Percentiles rank a stretch among this genome's conserved stretches.
These are phyloP conservation scores for Siniperca knerii DNA, from an alignment of 2,113 vertebrate species.

Conservation along the genomic window DNA sequence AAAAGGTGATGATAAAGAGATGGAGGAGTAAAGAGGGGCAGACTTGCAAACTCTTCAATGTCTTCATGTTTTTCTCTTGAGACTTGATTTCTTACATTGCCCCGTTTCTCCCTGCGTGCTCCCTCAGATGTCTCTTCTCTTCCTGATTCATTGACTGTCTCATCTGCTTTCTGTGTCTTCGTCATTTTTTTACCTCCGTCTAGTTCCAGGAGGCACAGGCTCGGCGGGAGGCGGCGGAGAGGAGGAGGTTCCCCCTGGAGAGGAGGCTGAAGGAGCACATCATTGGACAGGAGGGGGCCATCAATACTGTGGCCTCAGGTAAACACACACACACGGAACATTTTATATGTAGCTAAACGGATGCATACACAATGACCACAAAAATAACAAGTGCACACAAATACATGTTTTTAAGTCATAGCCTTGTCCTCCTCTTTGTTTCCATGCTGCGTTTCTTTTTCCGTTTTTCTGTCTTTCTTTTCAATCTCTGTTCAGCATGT, in stretches of 20 bases:
- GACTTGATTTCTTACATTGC: background rate
- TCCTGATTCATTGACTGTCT: constrained; percentile 23
- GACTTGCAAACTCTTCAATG: background rate
- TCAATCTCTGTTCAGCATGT: constrained; percentile 3
- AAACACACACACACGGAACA: constrained; percentile 21
- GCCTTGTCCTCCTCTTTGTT: background rate
- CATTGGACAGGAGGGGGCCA: constrained; percentile 95
- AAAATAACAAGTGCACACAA: background rate
- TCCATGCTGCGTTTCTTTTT: background rate
- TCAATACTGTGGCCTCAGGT: constrained; percentile 95
- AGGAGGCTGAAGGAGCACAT: constrained; percentile 94
- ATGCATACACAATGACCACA: background rate
- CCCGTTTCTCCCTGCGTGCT: background rate
- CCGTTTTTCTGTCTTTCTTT: background rate
- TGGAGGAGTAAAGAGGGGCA: background rate
- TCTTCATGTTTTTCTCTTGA: background rate
- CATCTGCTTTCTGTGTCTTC: background rate
- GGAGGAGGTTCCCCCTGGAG: constrained; percentile 94
- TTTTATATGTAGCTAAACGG: background rate
- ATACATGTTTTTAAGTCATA: background rate
- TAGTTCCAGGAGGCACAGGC: constrained; percentile 91
- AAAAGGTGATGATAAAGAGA: constrained; percentile 7
- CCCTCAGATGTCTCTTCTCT: background rate
- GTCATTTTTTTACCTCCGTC: background rate
- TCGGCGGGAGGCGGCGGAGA: constrained; percentile 88